A percentile compares a stretch with the other conserved stretches of the same genome.
These are phyloP conservation scores for Hirtodrosophila cameraria DNA, from an alignment of 2,888 invertebrate species.

Conservation along the genomic window DNA sequence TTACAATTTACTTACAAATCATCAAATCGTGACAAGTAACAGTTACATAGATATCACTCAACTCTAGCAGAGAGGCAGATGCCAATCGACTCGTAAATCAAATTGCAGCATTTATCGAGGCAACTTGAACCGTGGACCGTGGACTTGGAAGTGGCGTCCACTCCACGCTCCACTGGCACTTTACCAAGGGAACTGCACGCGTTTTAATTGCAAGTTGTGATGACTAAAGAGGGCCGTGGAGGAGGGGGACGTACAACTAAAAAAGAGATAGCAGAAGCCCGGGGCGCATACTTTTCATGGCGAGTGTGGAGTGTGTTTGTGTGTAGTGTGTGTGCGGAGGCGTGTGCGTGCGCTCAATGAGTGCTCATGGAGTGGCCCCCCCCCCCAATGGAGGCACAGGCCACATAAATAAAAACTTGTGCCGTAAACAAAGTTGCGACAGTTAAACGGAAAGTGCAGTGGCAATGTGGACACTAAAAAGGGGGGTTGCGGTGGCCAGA, in stretches of 20 bases:
- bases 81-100: constrained; percentile 57
- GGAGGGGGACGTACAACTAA: neutral
- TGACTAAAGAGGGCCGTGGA: neutral
- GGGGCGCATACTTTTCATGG: constrained; percentile 5
- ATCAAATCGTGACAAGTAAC: too few species aligned
- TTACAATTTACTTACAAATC: too few species aligned
- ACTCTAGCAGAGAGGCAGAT: neutral
- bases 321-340: constrained; percentile 24
- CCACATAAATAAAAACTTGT: constrained; percentile 49
- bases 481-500: neutral
- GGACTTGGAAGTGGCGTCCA: constrained; percentile 41
- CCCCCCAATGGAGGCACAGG: constrained; percentile 36
- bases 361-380: constrained; percentile 41
- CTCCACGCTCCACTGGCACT: constrained; percentile 53
- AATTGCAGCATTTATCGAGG: constrained; percentile 56
- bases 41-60: too few species aligned
- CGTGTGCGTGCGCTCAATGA: constrained; percentile 58
- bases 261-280: constrained; percentile 26
- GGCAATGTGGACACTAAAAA: constrained; percentile 22
- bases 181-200: constrained; percentile 59
- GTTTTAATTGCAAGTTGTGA: constrained; percentile 57
- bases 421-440: constrained; percentile 67
- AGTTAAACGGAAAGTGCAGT: constrained; percentile 65
- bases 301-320: neutral
- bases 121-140: constrained; percentile 32